Evolutionary conservation across 2,797 vertebrate species (phyloP), one percentile per base, ranked within the genome.

Genomic region (Hozukius guyotensis): DNA sequence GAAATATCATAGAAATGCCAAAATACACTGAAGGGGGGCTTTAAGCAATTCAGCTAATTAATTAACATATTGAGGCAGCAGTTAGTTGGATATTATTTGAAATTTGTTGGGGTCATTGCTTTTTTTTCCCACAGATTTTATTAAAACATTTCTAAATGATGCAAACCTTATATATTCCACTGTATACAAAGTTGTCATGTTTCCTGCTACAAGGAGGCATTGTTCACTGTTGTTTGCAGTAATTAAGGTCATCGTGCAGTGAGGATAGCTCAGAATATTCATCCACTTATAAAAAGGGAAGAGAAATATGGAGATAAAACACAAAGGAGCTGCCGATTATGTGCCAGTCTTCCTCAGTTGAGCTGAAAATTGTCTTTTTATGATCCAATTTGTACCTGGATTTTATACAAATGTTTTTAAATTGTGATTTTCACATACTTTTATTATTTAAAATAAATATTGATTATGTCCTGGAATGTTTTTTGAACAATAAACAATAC

Each of bases 71-170:
- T 55, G 12, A 55, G 5, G 9, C 20, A 55, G 75, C 29, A 55
- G 24, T 63, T 31, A 59, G 27, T 75, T 64, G 46, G 4, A 57
- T 29, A 38, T 75, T 32, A 38, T 32, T 29, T 20, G 7, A 38
- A 2, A 0, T 1, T 16, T 42, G 38, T 42, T 42, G 38, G 1
- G 38, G 0, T 42, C 38, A 42, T 11, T 53, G 49, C 4, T 0
- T n/a, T 53, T 53, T 49, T 49, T 22, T 56, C 65, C 11, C 8
- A n/a, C 42, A 31, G 2, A 46, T 22, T 38, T 52, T 52, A n/a
- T 8, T 11, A 55, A 69, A 61, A 61, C 6, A 14, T 62, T 57
- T 67, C 14, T 34, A n/a, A 36, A 56, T 56, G 10, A 27, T 29
- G 20, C 22, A 16, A 56, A 29, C 22, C 12, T 10, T 13, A 18